A percentile compares a stretch with the other conserved stretches of the same genome.
phyloP scores from a whole-genome alignment of 2,113 vertebrate species.

The Indicator indicator region DNA sequence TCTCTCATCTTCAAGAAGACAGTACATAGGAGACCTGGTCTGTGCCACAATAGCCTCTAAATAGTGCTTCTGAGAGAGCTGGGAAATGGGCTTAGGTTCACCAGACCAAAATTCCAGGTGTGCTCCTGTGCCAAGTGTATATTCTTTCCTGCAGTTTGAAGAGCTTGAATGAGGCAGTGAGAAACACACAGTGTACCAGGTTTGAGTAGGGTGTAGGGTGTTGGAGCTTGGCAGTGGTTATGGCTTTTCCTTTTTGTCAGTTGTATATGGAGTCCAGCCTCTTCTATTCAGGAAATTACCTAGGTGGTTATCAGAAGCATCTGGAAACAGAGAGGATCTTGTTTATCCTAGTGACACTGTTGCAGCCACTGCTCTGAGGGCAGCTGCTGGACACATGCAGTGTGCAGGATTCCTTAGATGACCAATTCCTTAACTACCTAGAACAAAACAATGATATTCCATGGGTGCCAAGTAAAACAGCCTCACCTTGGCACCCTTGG shows the following conservation, averaged over 20 bases:
- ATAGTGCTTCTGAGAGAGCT: not conserved
- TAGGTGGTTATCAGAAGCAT: not conserved
- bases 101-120: not conserved
- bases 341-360: not conserved
- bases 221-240: rapidly evolving
- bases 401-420: no score
- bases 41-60: not conserved
- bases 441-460: no score
- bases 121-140: not conserved
- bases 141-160: not conserved
- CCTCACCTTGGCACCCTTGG: no score
- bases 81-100: not conserved
- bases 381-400: no score
- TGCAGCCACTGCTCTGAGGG: no score
- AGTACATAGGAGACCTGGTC: not conserved
- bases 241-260: not conserved
- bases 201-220: not conserved
- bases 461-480: no score
- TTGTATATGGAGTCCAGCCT: not conserved
- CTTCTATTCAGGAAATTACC: not conserved
- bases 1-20: not conserved
- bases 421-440: no score
- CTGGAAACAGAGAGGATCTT: not conserved
- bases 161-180: not conserved
- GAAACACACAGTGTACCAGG: not conserved